Percentiles rank a stretch among this genome's conserved stretches.
phyloP scores from a whole-genome alignment of 2,888 invertebrate species.

The Baccha elongata region DNA sequence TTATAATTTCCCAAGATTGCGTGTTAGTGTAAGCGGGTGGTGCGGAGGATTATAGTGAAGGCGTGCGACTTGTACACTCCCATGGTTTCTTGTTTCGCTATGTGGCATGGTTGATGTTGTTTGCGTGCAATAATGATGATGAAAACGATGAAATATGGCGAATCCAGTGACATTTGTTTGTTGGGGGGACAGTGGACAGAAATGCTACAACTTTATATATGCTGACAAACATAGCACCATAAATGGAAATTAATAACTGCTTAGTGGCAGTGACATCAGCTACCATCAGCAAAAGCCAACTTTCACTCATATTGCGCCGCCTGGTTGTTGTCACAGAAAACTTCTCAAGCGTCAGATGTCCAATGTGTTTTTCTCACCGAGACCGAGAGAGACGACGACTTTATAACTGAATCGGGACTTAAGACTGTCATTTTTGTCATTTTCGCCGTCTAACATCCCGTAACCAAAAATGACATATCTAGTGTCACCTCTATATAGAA shows the following conservation, averaged over 20 bases:
- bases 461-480: slow-evolving; percentile 56
- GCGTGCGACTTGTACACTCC: slow-evolving; percentile 42
- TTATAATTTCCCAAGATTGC: slow-evolving; percentile 62
- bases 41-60: neutral
- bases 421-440: slow-evolving; percentile 39
- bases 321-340: slow-evolving; percentile 52
- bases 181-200: slow-evolving; percentile 42
- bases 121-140: slow-evolving; percentile 65
- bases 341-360: slow-evolving; percentile 29
- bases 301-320: slow-evolving; percentile 54
- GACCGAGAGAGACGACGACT: neutral
- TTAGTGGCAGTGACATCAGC: slow-evolving; percentile 23
- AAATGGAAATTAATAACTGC: slow-evolving; percentile 72
- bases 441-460: slow-evolving; percentile 48
- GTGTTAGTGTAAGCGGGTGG: slow-evolving; percentile 13
- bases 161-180: slow-evolving; percentile 68
- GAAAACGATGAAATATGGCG: slow-evolving; percentile 64
- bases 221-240: slow-evolving; percentile 53
- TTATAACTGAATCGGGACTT: neutral
- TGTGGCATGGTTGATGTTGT: slow-evolving; percentile 16
- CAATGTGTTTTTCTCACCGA: slow-evolving; percentile 10
- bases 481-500: slow-evolving; percentile 51
- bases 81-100: slow-evolving; percentile 60
- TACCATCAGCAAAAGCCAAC: slow-evolving; percentile 40
- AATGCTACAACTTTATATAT: slow-evolving; percentile 48